Percentiles rank a stretch among this genome's conserved stretches.
phyloP scores from a whole-genome alignment of 1,140 invertebrate species.

The Oedothorax gibbosus region DNA sequence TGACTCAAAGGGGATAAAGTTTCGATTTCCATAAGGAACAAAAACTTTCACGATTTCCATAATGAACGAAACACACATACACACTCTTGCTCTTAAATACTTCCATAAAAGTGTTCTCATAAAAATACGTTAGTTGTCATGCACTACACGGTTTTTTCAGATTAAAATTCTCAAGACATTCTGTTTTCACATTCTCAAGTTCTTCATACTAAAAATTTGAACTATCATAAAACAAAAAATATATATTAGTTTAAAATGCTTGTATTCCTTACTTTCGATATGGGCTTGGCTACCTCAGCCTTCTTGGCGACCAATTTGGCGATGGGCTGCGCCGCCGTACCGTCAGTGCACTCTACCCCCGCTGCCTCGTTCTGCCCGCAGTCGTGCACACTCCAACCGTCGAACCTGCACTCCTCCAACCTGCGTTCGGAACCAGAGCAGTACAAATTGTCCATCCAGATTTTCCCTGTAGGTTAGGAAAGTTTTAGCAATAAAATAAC shows the following conservation, averaged over 20 bases:
- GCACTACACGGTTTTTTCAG: background rate
- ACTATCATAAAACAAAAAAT: background rate
- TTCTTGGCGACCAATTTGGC: constrained; percentile 15
- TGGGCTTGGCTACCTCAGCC: constrained; percentile 3
- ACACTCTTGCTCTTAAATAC: too few relatives aligned
- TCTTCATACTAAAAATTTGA: background rate
- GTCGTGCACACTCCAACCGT: constrained; percentile 85
- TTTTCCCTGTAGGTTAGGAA: constrained; percentile 73
- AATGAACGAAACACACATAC: too few relatives aligned
- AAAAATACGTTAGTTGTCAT: background rate
- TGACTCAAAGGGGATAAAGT: too few relatives aligned
- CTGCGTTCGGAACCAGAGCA: constrained; percentile 84
- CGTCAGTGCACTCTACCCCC: constrained; percentile 56
- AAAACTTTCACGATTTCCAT: too few relatives aligned
- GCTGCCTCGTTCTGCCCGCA: constrained; percentile 71
- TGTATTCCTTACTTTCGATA: constrained; percentile 23
- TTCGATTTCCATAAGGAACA: too few relatives aligned
- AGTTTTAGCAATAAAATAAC: too few relatives aligned
- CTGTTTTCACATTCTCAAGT: background rate
- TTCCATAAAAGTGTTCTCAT: background rate
- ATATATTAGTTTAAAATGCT: background rate
- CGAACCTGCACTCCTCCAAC: constrained; percentile 80
- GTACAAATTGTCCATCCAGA: constrained; percentile 90
- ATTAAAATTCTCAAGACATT: background rate
- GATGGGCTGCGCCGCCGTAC: background rate